Percentiles rank a stretch among this genome's conserved stretches.
Conservation (phyloP, 2,113 vertebrate species). For the Numenius arquata region DNA sequence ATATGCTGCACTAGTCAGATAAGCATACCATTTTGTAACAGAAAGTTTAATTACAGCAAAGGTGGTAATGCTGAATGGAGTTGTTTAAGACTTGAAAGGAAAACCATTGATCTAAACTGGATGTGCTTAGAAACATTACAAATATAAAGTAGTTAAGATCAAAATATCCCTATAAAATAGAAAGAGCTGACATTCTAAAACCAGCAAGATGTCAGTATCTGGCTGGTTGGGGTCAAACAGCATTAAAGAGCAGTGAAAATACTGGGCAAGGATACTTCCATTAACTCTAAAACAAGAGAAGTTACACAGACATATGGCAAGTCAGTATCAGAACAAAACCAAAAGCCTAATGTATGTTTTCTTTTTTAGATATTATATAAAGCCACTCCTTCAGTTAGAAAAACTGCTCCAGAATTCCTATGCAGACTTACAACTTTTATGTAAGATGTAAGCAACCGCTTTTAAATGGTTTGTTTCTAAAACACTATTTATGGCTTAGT, state of each 20-base stretch:
- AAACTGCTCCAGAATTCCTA: not conserved
- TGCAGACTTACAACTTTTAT: not conserved
- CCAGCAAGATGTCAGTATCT: not conserved
- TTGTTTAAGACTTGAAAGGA: not conserved
- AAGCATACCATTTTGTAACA: not conserved
- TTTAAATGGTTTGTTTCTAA: not conserved
- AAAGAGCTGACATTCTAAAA: not conserved
- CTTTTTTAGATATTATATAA: not conserved
- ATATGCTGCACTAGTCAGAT: not conserved
- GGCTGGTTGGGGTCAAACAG: not conserved
- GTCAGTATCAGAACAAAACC: not conserved
- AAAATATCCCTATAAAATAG: not conserved
- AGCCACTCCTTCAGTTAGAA: not conserved
- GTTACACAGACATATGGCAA: not conserved
- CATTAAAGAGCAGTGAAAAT: not conserved
- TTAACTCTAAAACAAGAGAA: not conserved
- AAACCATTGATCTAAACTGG: not conserved
- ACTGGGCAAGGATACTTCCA: not conserved
- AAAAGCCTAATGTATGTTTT: not conserved
- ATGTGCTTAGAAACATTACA: not conserved
- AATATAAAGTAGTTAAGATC: not conserved
- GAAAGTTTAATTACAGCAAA: not conserved
- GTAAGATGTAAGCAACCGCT: not conserved
- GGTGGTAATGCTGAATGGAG: not conserved
- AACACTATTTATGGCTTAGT: not conserved